These are phyloP conservation scores for Tetrapedia diversipes DNA, from an alignment of 2,888 invertebrate species.

Conservation along the genomic window DNA sequence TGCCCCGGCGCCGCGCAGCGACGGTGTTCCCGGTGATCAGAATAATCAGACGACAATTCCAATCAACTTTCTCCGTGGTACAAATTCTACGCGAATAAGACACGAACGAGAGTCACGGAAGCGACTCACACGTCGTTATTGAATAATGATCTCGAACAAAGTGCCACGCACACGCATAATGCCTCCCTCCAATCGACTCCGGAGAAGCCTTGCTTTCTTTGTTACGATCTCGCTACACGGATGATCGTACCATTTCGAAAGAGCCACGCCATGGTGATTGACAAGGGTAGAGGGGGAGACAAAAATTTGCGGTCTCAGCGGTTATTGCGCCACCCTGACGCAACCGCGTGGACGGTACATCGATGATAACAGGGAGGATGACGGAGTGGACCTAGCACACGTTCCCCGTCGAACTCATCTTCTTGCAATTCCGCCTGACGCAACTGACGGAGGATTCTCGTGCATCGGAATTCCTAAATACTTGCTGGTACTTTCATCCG, in stretches of 20 bases:
- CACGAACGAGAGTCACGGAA: slow-evolving; percentile 52
- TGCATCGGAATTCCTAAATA: slow-evolving; percentile 56
- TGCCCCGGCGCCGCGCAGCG: neutral
- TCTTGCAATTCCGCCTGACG: slow-evolving; percentile 36
- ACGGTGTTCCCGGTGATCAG: slow-evolving; percentile 42
- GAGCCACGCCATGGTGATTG: slow-evolving; percentile 47
- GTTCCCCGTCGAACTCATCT: slow-evolving; percentile 20
- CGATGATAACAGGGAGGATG: slow-evolving; percentile 42
- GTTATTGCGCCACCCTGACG: slow-evolving; percentile 58
- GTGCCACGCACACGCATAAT: slow-evolving; percentile 51
- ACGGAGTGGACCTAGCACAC: slow-evolving; percentile 40
- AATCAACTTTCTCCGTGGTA: slow-evolving; percentile 57
- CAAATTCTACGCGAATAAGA: slow-evolving; percentile 41
- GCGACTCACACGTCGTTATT: slow-evolving; percentile 57
- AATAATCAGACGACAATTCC: slow-evolving; percentile 53
- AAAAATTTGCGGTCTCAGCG: slow-evolving; percentile 61
- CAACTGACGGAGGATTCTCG: slow-evolving; percentile 33
- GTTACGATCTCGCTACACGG: slow-evolving; percentile 51
- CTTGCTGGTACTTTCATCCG: slow-evolving; percentile 43
- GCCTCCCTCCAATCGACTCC: slow-evolving; percentile 36
- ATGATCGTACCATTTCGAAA: slow-evolving; percentile 58
- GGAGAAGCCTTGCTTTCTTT: slow-evolving; percentile 57
- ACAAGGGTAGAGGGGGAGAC: slow-evolving; percentile 19
- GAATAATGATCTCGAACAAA: slow-evolving; percentile 48
- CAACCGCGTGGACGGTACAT: slow-evolving; percentile 49